A percentile compares a stretch with the other conserved stretches of the same genome.
Conservation (phyloP, 2,797 vertebrate species). For the Sebastes cheni region DNA sequence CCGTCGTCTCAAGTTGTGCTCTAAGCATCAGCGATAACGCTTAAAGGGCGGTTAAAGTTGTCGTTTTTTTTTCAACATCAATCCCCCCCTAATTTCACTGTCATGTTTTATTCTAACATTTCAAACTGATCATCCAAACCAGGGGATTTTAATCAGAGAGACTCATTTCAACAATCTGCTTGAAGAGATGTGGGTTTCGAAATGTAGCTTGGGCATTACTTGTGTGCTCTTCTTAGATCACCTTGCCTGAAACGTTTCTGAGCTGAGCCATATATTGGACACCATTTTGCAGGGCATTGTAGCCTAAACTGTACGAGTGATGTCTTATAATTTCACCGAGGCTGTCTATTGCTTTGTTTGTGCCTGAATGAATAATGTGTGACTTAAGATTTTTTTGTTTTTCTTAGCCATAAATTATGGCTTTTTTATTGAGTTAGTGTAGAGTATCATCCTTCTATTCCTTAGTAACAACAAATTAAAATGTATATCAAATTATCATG, state of each 20-base stretch:
- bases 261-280: constrained; percentile 75
- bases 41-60: not conserved
- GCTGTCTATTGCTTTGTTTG: constrained; percentile 66
- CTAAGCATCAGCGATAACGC: not conserved
- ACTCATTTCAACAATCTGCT: constrained; percentile 12
- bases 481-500: constrained; percentile 75
- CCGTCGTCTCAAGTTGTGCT: constrained; percentile 9
- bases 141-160: not conserved
- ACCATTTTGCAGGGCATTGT: constrained; percentile 68
- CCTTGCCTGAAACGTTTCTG: constrained; percentile 51
- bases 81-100: constrained; percentile 6
- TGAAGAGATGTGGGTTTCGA: constrained; percentile 36
- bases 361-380: constrained; percentile 69
- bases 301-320: constrained; percentile 63
- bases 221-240: constrained; percentile 54
- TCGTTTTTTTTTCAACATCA: not conserved
- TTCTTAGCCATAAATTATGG: constrained; percentile 25
- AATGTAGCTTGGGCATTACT: constrained; percentile 69
- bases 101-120: constrained; percentile 46
- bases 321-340: constrained; percentile 54
- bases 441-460: constrained; percentile 65
- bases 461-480: constrained; percentile 67
- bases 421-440: constrained; percentile 57
- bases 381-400: constrained; percentile 45
- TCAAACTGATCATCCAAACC: constrained; percentile 23